Evolutionary conservation across 2,888 invertebrate genomes (phyloP).

Genomic region (Dyspetes luteomarginatus): DNA sequence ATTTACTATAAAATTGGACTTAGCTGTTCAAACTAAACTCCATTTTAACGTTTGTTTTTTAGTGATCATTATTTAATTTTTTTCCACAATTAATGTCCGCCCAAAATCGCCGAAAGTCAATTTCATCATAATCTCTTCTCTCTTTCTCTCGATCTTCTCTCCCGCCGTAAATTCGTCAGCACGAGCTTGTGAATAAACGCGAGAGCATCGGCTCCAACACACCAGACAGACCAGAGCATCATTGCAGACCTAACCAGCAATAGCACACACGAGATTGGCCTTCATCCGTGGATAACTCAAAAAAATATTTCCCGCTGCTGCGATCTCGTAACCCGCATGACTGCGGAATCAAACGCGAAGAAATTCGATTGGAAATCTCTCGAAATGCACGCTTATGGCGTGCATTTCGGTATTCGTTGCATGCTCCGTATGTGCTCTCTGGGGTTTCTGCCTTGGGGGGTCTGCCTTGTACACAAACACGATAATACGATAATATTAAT

Average conservation of each 20-base stretch:
- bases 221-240: constrained; percentile 14
- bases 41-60: no score
- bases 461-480: constrained; percentile 27
- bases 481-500: constrained; percentile 43
- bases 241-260: neutral
- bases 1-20: no score
- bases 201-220: neutral
- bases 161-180: constrained; percentile 68
- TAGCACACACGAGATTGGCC: constrained; percentile 46
- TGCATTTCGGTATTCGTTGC: constrained; percentile 6
- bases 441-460: no score
- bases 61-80: neutral
- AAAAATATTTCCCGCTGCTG: constrained; percentile 40
- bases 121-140: neutral
- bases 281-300: constrained; percentile 52
- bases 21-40: no score
- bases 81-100: constrained; percentile 2
- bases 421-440: constrained; percentile 3
- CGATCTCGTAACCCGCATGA: constrained; percentile 19
- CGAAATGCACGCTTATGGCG: constrained; percentile 45
- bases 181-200: constrained; percentile 50
- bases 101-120: neutral
- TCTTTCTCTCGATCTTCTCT: neutral
- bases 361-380: constrained; percentile 46
- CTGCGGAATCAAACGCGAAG: constrained; percentile 23